phyloP scores from a whole-genome alignment of 2,797 vertebrate species.

The Alectoris magna region DNA sequence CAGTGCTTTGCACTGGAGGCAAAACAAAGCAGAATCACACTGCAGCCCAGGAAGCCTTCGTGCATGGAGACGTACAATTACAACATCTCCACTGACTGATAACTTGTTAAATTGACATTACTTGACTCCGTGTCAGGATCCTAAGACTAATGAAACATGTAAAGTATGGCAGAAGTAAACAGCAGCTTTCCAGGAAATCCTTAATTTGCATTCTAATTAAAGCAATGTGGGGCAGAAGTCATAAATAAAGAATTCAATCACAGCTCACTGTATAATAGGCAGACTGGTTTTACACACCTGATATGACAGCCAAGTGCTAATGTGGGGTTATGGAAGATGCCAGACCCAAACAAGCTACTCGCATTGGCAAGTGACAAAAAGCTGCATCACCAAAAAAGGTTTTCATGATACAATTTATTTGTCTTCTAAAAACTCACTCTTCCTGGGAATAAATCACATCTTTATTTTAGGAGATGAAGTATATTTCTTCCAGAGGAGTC shows the following conservation, averaged over 20 bases:
- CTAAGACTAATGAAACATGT: slow-evolving; percentile 65
- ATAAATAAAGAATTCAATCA: slow-evolving; percentile 68
- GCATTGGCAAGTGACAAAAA: neutral
- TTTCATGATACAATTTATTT: neutral
- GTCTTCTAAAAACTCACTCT: neutral
- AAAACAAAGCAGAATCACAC: neutral
- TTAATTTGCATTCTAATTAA: slow-evolving; percentile 70
- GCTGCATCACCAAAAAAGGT: neutral
- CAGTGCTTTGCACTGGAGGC: neutral
- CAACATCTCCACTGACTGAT: neutral
- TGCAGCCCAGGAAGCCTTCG: neutral
- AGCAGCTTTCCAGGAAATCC: slow-evolving; percentile 65
- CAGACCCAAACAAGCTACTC: slow-evolving; percentile 27
- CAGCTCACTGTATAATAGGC: slow-evolving; percentile 31
- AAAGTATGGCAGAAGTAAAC: slow-evolving; percentile 55
- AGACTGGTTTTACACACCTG: slow-evolving; percentile 46
- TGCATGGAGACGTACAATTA: neutral
- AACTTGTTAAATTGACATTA: slow-evolving; percentile 59
- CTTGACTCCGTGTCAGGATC: slow-evolving; percentile 32
- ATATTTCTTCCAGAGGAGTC: neutral
- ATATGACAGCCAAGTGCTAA: slow-evolving; percentile 32
- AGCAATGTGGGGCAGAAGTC: slow-evolving; percentile 52
- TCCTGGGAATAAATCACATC: neutral
- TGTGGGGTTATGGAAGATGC: neutral
- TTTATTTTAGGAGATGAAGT: neutral